Evolutionary conservation across 2,888 invertebrate genomes (phyloP), one percentile per base, ranked within the genome.

Genomic region (Phanerotoma sp.): DNA sequence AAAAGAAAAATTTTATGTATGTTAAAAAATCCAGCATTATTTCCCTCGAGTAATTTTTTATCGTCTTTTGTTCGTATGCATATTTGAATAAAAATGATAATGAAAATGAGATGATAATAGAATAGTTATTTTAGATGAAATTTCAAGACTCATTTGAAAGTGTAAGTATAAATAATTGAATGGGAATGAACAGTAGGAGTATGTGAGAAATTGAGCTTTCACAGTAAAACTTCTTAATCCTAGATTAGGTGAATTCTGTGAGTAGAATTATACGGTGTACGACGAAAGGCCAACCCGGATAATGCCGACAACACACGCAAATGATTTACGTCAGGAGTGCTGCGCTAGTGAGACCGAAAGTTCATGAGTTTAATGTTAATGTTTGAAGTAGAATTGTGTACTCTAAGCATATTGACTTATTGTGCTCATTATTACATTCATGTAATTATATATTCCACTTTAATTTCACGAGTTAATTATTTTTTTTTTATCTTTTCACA

Each of bases 261-360:
- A 47, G 35, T 32, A 35, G 47, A 33, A 20, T 28, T 18, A 16
- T 20, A 45, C 11, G 15, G 35, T n/a, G n/a, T n/a, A 45, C 21
- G 20, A 18, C 33, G 42, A 42, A 15, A 47, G 35, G 47, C 35
- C 22, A 33, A 35, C n/a, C n/a, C n/a, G 21, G 47, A 47, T 47
- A 47, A 47, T 47, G 47, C 22, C 35, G 22, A 35, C 15, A 33
- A 35, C 47, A 47, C 37, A 35, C 47, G 21, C 22, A 4, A 15
- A 21, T 47, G 33, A 35, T 35, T 18, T 11, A 18, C 11, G 18
- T 11, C 38, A 38, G n/a, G n/a, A n/a, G n/a, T n/a, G n/a, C n/a
- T n/a, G n/a, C n/a, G n/a, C n/a, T 5, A 35, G 35, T 6, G 11
- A 5, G 15, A 13, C 15, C 11, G 11, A 35, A 35, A 35, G 11